Conservation (phyloP, 2,888 invertebrate species). For the Carabus problematicus region DNA sequence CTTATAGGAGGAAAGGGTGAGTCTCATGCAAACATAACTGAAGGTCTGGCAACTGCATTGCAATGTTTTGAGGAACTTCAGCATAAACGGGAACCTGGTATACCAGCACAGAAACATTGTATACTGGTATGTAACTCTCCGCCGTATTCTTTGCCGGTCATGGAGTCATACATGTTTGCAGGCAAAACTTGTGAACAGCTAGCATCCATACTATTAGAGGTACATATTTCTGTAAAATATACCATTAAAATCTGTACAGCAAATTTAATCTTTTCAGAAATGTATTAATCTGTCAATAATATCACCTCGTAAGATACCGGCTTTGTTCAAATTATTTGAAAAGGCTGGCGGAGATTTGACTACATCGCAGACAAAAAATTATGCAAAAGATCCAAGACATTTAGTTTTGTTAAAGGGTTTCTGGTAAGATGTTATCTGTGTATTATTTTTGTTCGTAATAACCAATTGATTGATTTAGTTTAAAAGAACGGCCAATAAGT, state of each 20-base stretch:
- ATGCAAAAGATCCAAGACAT: conserved; percentile 87
- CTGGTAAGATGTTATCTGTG: conserved; percentile 58
- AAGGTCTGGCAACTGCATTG: conserved; percentile 86
- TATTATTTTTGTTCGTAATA: conserved; percentile 38
- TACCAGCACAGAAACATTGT: conserved; percentile 74
- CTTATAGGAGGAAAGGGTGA: conserved; percentile 90
- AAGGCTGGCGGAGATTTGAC: conserved; percentile 87
- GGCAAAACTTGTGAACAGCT: conserved; percentile 87
- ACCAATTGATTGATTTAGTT: conserved; percentile 52
- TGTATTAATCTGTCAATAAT: conserved; percentile 87
- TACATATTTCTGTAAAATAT: conserved; percentile 50
- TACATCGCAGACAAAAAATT: conserved; percentile 84
- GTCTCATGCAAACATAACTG: conserved; percentile 86
- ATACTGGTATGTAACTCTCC: conserved; percentile 90
- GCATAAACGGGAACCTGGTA: conserved; percentile 62
- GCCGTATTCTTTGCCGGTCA: conserved; percentile 86
- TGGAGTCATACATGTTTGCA: conserved; percentile 73
- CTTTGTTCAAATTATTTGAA: conserved; percentile 86
- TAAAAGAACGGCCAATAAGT: conserved; percentile 75
- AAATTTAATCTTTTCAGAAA: conserved; percentile 62
- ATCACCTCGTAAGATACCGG: conserved; percentile 87
- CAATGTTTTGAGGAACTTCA: conserved; percentile 90
- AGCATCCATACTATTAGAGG: conserved; percentile 79
- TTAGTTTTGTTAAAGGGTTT: conserved; percentile 78
- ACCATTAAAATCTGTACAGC: background rate